These are phyloP conservation scores for Tiphia femorata DNA, from an alignment of 2,888 invertebrate genomes.

Conservation along the genomic window DNA sequence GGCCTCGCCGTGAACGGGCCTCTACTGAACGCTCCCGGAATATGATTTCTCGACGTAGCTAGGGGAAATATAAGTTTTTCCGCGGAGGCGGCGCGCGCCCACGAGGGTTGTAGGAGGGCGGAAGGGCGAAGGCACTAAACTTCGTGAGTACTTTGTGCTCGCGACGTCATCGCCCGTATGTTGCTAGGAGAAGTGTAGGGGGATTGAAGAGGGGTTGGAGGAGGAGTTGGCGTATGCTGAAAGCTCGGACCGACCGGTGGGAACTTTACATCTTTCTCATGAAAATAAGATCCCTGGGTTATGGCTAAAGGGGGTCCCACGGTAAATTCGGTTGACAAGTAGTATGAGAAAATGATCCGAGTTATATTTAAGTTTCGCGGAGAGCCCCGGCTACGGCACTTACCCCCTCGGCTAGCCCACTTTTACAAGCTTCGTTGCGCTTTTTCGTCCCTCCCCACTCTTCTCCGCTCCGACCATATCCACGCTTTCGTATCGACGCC, in stretches of 20 bases:
- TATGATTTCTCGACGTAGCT: slow-evolving; percentile 28
- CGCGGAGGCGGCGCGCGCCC: neutral
- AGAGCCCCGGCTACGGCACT: neutral
- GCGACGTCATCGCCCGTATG: slow-evolving; percentile 40
- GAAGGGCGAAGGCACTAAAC: slow-evolving; percentile 32
- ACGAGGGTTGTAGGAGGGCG: neutral
- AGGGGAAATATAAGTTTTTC: neutral
- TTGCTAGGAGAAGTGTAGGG: too few relatives aligned
- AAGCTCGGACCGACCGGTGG: slow-evolving; percentile 21
- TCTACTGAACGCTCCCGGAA: slow-evolving; percentile 20
- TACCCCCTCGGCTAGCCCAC: neutral
- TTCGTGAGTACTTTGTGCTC: slow-evolving; percentile 36
- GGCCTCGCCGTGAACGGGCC: slow-evolving; percentile 14
- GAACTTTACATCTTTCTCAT: slow-evolving; percentile 44
- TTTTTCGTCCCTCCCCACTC: too few relatives aligned
- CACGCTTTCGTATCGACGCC: too few relatives aligned
- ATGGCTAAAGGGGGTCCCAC: slow-evolving; percentile 18
- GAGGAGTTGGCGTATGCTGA: slow-evolving; percentile 18
- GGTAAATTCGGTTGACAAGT: slow-evolving; percentile 36
- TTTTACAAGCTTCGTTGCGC: too few relatives aligned
- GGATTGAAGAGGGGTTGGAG: too few relatives aligned
- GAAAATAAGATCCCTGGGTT: slow-evolving; percentile 38
- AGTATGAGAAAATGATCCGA: slow-evolving; percentile 12
- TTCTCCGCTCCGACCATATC: too few relatives aligned
- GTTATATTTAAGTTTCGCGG: neutral